phyloP scores from a whole-genome alignment of 2,797 vertebrate species.

The Poeciliopsis presidionis region DNA sequence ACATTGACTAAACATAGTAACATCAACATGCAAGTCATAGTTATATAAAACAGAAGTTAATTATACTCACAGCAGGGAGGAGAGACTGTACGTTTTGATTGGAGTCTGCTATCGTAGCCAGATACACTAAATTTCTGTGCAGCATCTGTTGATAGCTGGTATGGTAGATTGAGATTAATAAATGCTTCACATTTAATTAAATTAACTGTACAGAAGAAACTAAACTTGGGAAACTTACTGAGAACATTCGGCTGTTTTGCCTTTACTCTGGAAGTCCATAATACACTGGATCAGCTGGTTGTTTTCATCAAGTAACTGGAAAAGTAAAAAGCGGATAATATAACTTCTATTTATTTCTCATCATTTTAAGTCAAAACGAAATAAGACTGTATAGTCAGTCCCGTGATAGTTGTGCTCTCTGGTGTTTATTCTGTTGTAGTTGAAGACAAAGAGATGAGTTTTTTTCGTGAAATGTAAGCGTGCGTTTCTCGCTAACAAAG shows the following conservation, averaged over 20 bases:
- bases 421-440: neutral
- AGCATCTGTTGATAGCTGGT: slow-evolving; percentile 97
- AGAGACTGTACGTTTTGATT: slow-evolving; percentile 99
- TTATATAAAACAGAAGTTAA: slow-evolving; percentile 1
- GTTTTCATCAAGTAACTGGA: slow-evolving; percentile 98
- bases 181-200: neutral
- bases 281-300: slow-evolving; percentile 99
- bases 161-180: slow-evolving; percentile 59
- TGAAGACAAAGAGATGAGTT: slow-evolving; percentile 11
- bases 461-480: slow-evolving; percentile 43
- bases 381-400: fast-evolving
- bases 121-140: slow-evolving; percentile 98
- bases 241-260: slow-evolving; percentile 98
- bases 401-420: neutral
- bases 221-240: slow-evolving; percentile 85
- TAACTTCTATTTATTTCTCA: neutral
- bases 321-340: slow-evolving; percentile 25
- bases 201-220: neutral
- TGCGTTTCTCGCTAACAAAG: slow-evolving; percentile 78
- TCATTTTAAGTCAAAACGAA: neutral
- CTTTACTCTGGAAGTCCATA: slow-evolving; percentile 99
- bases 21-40: neutral
- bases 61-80: slow-evolving; percentile 95
- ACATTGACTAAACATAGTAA: neutral
- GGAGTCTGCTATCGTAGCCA: slow-evolving; percentile 99